phyloP scores from a whole-genome alignment of 2,113 vertebrate genomes.

The Syngnathus typhle region DNA sequence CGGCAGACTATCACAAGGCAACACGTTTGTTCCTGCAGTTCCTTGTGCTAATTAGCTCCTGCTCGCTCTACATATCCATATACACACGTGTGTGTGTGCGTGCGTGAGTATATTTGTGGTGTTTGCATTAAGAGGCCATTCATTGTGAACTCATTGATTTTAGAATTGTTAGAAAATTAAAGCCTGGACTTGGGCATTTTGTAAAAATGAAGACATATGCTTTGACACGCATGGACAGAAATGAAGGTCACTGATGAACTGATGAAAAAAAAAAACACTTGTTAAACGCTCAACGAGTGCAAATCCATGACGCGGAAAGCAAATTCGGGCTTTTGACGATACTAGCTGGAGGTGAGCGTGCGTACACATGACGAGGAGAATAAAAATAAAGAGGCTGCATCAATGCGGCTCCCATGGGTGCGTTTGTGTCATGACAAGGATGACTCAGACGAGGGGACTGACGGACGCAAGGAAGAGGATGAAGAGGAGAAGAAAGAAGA shows the following conservation, averaged over 20 bases:
- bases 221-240: too few species aligned
- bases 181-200: too few species aligned
- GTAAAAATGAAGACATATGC: too few species aligned
- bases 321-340: neutral
- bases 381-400: constrained; percentile 40
- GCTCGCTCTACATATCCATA: constrained; percentile 22
- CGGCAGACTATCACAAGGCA: constrained; percentile 40
- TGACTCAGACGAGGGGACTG: constrained; percentile 13
- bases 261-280: too few species aligned
- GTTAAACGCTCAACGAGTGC: too few species aligned
- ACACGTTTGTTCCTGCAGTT: constrained; percentile 30
- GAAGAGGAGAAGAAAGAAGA: constrained; percentile 8
- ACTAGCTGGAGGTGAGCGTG: neutral
- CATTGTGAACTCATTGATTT: neutral
- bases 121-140: constrained; percentile 26
- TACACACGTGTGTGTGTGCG: constrained; percentile 6
- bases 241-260: too few species aligned
- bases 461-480: constrained; percentile 24
- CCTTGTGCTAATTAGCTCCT: constrained; percentile 48
- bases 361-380: constrained; percentile 10
- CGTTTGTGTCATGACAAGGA: constrained; percentile 38
- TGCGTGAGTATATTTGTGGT: neutral
- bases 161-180: too few species aligned
- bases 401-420: constrained; percentile 29
- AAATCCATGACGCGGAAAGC: neutral